A percentile compares a stretch with the other conserved stretches of the same genome.
These are phyloP conservation scores for Eleginops maclovinus DNA, from an alignment of 2,113 vertebrate genomes.

Conservation along the genomic window DNA sequence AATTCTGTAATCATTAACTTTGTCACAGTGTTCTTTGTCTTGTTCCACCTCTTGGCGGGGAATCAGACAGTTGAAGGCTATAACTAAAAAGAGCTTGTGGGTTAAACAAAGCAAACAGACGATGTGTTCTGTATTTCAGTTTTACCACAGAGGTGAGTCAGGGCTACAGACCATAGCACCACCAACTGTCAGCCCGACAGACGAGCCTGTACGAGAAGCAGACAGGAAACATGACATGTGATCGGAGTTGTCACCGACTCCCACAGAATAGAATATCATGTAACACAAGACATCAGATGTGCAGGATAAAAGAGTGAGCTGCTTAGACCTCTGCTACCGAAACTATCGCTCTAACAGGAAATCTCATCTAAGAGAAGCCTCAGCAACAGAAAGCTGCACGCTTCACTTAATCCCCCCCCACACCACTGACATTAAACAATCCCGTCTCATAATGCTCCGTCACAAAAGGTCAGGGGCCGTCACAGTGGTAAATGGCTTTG, in stretches of 20 bases:
- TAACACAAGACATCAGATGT: background rate
- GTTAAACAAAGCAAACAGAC: background rate
- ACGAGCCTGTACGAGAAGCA: background rate
- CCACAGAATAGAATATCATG: too few relatives aligned
- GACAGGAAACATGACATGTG: background rate
- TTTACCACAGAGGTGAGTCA: background rate
- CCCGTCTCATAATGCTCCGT: background rate
- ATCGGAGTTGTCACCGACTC: background rate
- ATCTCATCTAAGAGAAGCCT: constrained; percentile 1
- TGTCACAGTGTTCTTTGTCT: too few relatives aligned
- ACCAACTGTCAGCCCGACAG: background rate
- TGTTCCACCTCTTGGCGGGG: too few relatives aligned
- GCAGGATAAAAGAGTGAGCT: background rate
- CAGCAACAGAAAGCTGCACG: background rate
- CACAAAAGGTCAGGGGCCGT: background rate
- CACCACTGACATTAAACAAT: constrained; percentile 13
- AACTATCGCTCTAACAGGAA: constrained; percentile 31
- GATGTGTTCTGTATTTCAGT: background rate
- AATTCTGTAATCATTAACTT: too few relatives aligned
- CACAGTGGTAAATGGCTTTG: background rate
- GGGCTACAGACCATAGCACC: background rate
- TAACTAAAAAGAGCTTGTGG: background rate
- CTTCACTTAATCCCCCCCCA: constrained; percentile 22
- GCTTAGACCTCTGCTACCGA: background rate
- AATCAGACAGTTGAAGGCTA: too few relatives aligned